Base-by-base conservation (phyloP, 2,888 invertebrate species). In the Eilema sororculum region DNA sequence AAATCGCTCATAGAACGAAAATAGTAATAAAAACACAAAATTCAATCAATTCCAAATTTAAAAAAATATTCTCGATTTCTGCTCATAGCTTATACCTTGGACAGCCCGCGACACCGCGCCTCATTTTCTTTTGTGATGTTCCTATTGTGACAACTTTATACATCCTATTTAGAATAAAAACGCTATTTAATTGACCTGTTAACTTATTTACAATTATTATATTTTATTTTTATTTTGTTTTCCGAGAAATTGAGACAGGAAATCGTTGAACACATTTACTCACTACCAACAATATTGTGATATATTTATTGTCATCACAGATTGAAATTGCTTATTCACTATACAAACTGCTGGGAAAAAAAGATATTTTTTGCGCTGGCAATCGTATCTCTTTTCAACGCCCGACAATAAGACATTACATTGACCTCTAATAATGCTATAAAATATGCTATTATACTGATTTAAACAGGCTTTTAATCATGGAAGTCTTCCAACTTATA, bases 101-200 rank as follows among this genome's bases (percentile, higher is more conserved):
- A 33, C 68, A 61, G 46, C 46, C 70, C 3, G 16, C 24, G 20
- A 41, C 9, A 62, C 13, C n/a, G 52, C 30, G 22, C 56, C 52
- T 52, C 69, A 80, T 82, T 86, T 84, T 86, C 77, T 83, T 84
- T 86, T 84, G 85, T 86, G 80, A 78, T 80, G 8, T 77, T 79
- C 77, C 71, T 70, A 81, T 85, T 79, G 74, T 83, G 88, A 89
- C 86, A 87, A 83, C 75, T 89, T 89, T 90, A 89, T 91, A 82
- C 81, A 78, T 75, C 76, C 67, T 82, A 78, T 81, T 77, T 76
- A 82, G 76, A 80, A 80, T 80, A 80, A 68, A 73, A 78, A 76
- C 41, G 16, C 74, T 73, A 81, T 84, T 79, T 71, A 79, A 76
- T 77, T 72, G 80, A 79, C 60, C 69, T 75, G 86, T 69, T 78